These are phyloP conservation scores for Megaceryle maxima DNA, from an alignment of 2,113 vertebrate species.

Conservation along the genomic window DNA sequence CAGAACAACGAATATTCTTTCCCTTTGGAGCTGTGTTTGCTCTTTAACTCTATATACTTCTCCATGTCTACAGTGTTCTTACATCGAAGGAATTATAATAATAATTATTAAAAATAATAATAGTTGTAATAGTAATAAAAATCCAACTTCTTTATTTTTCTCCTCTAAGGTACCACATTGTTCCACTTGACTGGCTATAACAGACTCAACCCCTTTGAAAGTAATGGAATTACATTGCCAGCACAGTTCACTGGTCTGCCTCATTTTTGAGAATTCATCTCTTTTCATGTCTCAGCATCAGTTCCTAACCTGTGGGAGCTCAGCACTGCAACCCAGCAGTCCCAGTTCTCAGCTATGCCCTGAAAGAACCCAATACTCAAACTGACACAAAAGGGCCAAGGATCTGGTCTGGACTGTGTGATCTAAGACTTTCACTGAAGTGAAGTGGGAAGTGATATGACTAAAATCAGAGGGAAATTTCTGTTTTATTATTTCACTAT, in stretches of 20 bases:
- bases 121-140: neutral
- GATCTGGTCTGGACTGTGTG: neutral
- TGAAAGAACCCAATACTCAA: neutral
- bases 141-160: neutral
- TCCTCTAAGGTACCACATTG: slow-evolving; percentile 21
- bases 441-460: neutral
- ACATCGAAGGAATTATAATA: neutral
- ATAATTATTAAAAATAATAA: neutral
- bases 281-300: slow-evolving; percentile 33
- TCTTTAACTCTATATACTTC: neutral
- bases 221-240: slow-evolving; percentile 66
- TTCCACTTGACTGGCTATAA: slow-evolving; percentile 60
- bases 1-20: neutral
- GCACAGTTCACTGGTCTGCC: slow-evolving; percentile 66
- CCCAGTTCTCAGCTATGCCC: neutral
- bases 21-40: neutral
- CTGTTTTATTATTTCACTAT: neutral
- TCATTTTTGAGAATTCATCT: slow-evolving; percentile 66
- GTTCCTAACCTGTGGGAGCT: neutral
- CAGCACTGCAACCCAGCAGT: neutral
- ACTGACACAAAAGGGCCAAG: neutral
- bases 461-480: neutral
- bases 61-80: neutral
- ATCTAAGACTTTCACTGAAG: neutral
- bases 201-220: slow-evolving; percentile 60